phyloP scores from a whole-genome alignment of 2,888 invertebrate species.

The Clostera curtula region DNA sequence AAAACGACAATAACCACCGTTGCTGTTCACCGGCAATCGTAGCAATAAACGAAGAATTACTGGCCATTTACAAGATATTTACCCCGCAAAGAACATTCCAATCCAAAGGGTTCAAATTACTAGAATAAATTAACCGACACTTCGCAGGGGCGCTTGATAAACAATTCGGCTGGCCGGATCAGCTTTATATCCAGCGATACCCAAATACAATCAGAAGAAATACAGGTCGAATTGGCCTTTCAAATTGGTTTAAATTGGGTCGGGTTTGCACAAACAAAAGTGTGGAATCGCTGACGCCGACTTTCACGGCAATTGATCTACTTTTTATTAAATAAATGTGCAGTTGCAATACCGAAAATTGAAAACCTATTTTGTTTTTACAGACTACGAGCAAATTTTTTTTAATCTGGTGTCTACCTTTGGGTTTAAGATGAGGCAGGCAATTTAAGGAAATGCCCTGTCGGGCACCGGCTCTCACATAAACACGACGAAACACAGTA shows the following conservation, averaged over 20 bases:
- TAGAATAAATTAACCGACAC: constrained; percentile 23
- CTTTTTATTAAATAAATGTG: constrained; percentile 36
- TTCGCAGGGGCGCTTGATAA: constrained; percentile 20
- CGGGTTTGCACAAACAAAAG: constrained; percentile 60
- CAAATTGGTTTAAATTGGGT: constrained; percentile 65
- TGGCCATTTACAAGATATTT: constrained; percentile 5
- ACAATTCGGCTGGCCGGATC: constrained; percentile 39
- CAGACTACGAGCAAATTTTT: no score
- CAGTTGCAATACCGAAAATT: constrained; percentile 22
- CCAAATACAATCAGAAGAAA: constrained; percentile 60
- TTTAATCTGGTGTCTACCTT: no score
- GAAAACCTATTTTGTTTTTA: constrained; percentile 17
- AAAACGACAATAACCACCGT: no score
- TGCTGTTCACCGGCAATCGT: neutral
- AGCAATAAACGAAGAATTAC: neutral
- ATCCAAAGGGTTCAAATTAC: constrained; percentile 14
- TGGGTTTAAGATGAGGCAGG: no score
- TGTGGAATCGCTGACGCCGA: constrained; percentile 40
- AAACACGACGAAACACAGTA: no score
- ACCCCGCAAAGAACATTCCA: constrained; percentile 11
- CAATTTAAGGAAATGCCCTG: no score
- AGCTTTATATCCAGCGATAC: constrained; percentile 50
- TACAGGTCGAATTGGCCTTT: constrained; percentile 62
- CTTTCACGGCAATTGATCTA: constrained; percentile 38
- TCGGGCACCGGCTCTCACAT: no score